These are phyloP conservation scores for Smittia sp. DNA, from an alignment of 2,888 invertebrate genomes.

Conservation along the genomic window DNA sequence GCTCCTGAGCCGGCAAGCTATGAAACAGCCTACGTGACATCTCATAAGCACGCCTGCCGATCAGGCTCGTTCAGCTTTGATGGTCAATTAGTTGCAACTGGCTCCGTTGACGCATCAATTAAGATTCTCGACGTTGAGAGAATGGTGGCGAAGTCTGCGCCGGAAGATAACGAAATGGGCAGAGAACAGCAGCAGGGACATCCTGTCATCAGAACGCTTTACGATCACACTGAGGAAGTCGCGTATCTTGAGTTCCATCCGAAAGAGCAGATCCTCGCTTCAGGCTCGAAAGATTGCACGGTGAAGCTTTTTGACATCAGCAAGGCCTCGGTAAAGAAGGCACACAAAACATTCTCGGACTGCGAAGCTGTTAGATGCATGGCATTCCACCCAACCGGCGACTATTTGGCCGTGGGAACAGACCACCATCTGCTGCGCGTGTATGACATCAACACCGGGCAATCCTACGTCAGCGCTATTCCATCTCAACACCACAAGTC, in stretches of 20 bases:
- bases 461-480: slow-evolving; percentile 91
- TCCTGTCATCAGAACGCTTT: slow-evolving; percentile 93
- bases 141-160: slow-evolving; percentile 97
- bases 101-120: slow-evolving; percentile 97
- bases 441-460: slow-evolving; percentile 92
- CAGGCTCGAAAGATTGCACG: slow-evolving; percentile 91
- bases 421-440: slow-evolving; percentile 85
- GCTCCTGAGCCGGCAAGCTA: slow-evolving; percentile 97
- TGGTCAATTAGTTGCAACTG: slow-evolving; percentile 95
- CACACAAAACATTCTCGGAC: slow-evolving; percentile 93
- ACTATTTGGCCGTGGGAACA: slow-evolving; percentile 90
- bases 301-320: slow-evolving; percentile 97
- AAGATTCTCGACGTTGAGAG: slow-evolving; percentile 99
- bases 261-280: slow-evolving; percentile 87
- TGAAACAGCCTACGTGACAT: slow-evolving; percentile 98
- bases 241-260: slow-evolving; percentile 97
- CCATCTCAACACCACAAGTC: slow-evolving; percentile 80
- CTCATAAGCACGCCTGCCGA: slow-evolving; percentile 94
- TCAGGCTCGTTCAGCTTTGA: slow-evolving; percentile 94
- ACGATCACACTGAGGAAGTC: slow-evolving; percentile 95
- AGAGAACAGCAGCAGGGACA: slow-evolving; percentile 89
- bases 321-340: slow-evolving; percentile 97
- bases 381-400: slow-evolving; percentile 93
- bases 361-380: slow-evolving; percentile 86
- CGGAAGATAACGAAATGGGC: slow-evolving; percentile 78